Conservation (phyloP, 1,140 invertebrate genomes). For the Augochlora pura region DNA sequence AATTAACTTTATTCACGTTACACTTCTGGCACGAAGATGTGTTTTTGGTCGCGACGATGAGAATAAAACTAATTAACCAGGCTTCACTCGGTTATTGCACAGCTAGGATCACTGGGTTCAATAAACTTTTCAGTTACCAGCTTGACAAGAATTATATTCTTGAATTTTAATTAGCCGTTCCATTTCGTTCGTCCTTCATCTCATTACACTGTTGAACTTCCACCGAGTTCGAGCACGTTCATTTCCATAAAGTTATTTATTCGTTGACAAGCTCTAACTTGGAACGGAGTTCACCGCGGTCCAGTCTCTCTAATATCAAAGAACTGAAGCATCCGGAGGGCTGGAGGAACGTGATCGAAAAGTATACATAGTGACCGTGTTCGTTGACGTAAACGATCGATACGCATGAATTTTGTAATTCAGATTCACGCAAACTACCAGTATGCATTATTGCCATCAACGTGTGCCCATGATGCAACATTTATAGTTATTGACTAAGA, state of each 20-base stretch:
- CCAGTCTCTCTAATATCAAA: background rate
- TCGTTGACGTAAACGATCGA: background rate
- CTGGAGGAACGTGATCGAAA: background rate
- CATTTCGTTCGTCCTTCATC: too few relatives aligned
- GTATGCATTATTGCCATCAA: background rate
- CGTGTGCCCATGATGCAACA: background rate
- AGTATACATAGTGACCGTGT: background rate
- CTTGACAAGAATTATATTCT: background rate
- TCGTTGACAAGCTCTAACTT: background rate
- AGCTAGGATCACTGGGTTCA: background rate
- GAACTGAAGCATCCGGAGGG: too few relatives aligned
- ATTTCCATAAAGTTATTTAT: background rate
- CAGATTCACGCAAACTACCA: background rate
- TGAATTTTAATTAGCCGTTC: background rate
- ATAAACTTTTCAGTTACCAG: background rate
- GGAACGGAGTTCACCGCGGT: background rate
- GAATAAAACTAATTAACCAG: too few relatives aligned
- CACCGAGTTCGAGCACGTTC: background rate
- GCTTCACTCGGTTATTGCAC: background rate
- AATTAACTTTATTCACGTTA: too few relatives aligned
- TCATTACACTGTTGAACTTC: background rate
- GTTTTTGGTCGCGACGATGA: too few relatives aligned
- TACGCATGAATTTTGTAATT: background rate
- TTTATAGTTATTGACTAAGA: constrained; percentile 6
- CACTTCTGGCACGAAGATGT: too few relatives aligned